Evolutionary conservation across 1,140 invertebrate species (phyloP).

Genomic region (Zophobas atratus): DNA sequence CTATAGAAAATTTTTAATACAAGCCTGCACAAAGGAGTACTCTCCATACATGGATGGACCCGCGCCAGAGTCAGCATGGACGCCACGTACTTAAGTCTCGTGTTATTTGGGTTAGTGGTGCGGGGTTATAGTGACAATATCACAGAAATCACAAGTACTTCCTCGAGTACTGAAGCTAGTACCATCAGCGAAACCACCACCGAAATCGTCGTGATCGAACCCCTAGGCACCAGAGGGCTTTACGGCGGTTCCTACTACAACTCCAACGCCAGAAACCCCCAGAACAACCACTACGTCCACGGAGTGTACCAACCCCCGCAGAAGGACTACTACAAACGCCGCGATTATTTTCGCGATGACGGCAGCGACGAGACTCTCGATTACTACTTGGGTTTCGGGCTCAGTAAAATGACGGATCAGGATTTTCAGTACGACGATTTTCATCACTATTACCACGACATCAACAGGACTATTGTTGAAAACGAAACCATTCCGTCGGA

Average conservation of each 20-base stretch:
- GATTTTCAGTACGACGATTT: constrained; percentile 15
- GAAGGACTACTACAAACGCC: constrained; percentile 25
- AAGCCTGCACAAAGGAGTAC: constrained; percentile 2
- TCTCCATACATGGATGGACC: not conserved
- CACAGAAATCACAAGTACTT: not conserved
- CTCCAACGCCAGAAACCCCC: not conserved
- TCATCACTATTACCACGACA: constrained; percentile 28
- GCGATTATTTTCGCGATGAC: not conserved
- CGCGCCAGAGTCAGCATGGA: too few relatives aligned
- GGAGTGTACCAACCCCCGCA: constrained; percentile 6
- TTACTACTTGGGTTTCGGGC: constrained; percentile 30
- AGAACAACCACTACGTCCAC: constrained; percentile 22
- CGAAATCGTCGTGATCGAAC: not conserved
- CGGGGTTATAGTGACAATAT: constrained; percentile 2
- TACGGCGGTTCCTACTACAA: constrained; percentile 30
- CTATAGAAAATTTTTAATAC: not conserved
- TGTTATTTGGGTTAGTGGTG: not conserved
- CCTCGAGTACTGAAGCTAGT: not conserved
- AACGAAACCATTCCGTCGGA: constrained; percentile 11
- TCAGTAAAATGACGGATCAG: constrained; percentile 22
- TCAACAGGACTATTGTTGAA: constrained; percentile 5
- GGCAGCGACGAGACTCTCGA: constrained; percentile 12
- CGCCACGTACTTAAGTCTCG: not conserved
- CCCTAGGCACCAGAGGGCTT: not conserved
- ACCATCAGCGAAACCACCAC: not conserved